These are phyloP conservation scores for Orycteropus afer DNA, from an alignment of 2,113 vertebrate species.

Conservation along the genomic window DNA sequence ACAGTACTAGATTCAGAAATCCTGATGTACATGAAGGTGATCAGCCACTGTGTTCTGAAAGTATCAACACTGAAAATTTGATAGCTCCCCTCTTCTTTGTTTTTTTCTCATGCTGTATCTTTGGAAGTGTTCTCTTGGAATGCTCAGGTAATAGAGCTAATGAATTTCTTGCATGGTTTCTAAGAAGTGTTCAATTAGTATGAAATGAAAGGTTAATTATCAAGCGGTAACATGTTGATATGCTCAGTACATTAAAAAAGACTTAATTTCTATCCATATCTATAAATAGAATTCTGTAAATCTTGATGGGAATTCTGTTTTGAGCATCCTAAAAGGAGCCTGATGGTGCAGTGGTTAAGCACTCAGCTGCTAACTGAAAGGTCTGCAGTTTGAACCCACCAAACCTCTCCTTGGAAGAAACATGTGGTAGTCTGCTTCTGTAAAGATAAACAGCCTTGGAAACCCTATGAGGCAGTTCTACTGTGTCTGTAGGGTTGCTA, in stretches of 20 bases:
- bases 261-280: background rate
- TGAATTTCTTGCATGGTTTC: conserved; percentile 7
- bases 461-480: background rate
- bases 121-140: conserved; percentile 20
- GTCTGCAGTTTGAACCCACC: background rate
- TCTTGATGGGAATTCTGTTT: background rate
- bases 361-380: background rate
- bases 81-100: background rate
- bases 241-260: background rate
- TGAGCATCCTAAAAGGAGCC: background rate
- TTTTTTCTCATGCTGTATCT: background rate
- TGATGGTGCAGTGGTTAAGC: background rate
- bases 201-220: background rate
- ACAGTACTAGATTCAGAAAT: background rate
- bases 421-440: background rate
- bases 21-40: too few relatives aligned
- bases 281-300: background rate
- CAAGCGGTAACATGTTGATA: background rate
- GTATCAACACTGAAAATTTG: background rate
- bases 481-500: background rate
- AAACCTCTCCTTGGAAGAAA: background rate
- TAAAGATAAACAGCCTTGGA: background rate
- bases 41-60: background rate
- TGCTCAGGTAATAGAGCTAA: background rate
- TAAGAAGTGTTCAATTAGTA: background rate